Conservation (phyloP, 2,797 vertebrate genomes). For the Schizopygopsis pylzovi region DNA sequence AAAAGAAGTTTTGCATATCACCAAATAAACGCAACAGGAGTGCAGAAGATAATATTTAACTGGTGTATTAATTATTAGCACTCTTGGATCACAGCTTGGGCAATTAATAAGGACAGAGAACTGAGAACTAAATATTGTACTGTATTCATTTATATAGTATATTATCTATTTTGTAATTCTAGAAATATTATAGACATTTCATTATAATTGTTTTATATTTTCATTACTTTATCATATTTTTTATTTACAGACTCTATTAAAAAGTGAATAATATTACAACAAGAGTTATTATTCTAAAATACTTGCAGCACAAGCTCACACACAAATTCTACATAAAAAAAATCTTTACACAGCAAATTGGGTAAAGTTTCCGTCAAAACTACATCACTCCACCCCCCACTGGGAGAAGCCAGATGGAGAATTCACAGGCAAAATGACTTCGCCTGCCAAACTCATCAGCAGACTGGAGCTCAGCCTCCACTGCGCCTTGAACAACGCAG, state of each 20-base stretch:
- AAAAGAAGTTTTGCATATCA: neutral
- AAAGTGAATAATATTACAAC: neutral
- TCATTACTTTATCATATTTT: neutral
- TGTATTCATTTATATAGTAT: neutral
- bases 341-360: conserved; percentile 18
- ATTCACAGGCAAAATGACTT: conserved; percentile 33
- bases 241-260: neutral
- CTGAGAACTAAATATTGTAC: neutral
- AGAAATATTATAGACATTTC: neutral
- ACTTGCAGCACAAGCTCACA: neutral
- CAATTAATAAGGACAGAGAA: neutral
- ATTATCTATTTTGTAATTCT: neutral
- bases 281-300: neutral
- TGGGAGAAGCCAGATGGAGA: conserved; percentile 49
- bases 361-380: conserved; percentile 39
- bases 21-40: neutral
- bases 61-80: neutral
- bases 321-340: neutral
- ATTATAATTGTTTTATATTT: neutral
- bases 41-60: neutral
- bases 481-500: conserved; percentile 36
- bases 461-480: conserved; percentile 29
- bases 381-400: conserved; percentile 7
- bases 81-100: neutral
- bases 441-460: conserved; percentile 43